A percentile compares a stretch with the other conserved stretches of the same genome.
Conservation (phyloP, 2,797 vertebrate species). For the Sebastes matsubarae region DNA sequence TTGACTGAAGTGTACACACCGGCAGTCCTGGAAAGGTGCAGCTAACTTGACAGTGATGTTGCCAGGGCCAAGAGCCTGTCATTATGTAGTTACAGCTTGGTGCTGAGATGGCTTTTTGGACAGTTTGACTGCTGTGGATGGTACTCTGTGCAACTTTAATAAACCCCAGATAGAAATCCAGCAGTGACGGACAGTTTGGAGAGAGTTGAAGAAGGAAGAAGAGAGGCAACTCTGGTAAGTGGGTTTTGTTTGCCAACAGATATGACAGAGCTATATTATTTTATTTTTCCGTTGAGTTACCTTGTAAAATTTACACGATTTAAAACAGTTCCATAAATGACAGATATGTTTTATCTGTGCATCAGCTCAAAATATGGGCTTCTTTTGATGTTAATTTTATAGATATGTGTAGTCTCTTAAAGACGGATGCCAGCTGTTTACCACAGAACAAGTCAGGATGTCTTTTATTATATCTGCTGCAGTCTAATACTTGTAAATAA, state of each 20-base stretch:
- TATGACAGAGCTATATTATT: neutral
- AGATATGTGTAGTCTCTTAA: slow-evolving; percentile 10
- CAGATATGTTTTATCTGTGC: neutral
- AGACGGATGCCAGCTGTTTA: slow-evolving; percentile 17
- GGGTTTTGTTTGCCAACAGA: slow-evolving; percentile 1
- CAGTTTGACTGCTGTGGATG: slow-evolving; percentile 32
- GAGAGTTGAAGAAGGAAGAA: slow-evolving; percentile 4
- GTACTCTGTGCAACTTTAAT: slow-evolving; percentile 13
- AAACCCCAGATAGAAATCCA: slow-evolving; percentile 29
- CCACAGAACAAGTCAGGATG: slow-evolving; percentile 29
- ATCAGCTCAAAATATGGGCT: neutral
- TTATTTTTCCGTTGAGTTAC: neutral
- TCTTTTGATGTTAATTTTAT: neutral
- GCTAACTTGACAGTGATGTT: slow-evolving; percentile 28
- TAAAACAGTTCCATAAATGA: neutral
- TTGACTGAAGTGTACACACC: slow-evolving; percentile 5
- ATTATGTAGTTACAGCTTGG: slow-evolving; percentile 23
- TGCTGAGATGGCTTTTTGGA: slow-evolving; percentile 3
- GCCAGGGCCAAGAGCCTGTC: slow-evolving; percentile 9
- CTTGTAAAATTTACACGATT: neutral
- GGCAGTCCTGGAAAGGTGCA: neutral
- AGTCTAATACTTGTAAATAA: slow-evolving; percentile 37
- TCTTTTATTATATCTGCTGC: slow-evolving; percentile 38
- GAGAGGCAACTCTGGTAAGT: slow-evolving; percentile 15
- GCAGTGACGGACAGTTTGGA: neutral